These are phyloP conservation scores for Notocelia uddmanniana DNA, from an alignment of 2,888 invertebrate species.

Conservation along the genomic window DNA sequence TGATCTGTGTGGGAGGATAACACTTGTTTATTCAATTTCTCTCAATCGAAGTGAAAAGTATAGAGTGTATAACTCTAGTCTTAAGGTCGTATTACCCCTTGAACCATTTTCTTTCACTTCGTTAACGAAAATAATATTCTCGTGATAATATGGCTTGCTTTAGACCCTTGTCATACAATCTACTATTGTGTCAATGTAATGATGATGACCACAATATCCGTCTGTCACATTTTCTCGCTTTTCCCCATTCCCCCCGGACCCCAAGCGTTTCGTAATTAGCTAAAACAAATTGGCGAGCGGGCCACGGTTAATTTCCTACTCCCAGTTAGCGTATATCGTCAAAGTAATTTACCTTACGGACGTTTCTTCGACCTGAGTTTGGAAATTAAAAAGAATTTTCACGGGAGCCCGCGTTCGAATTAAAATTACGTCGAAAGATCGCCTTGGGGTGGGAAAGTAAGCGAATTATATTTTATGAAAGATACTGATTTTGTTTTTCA, in stretches of 20 bases:
- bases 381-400: constrained; percentile 33
- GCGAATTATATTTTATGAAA: background rate
- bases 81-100: too few species aligned
- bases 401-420: constrained; percentile 12
- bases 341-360: constrained; percentile 27
- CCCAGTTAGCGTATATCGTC: constrained; percentile 27
- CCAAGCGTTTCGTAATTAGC: constrained; percentile 23
- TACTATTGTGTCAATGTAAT: too few species aligned
- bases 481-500: constrained; percentile 1
- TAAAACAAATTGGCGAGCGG: constrained; percentile 21
- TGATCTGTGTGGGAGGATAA: too few species aligned
- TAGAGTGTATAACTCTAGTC: too few species aligned
- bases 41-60: too few species aligned
- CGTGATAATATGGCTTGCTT: too few species aligned
- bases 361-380: constrained; percentile 24
- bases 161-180: too few species aligned
- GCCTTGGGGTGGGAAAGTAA: background rate
- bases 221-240: background rate
- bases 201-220: background rate
- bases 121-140: too few species aligned
- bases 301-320: constrained; percentile 30
- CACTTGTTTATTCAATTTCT: too few species aligned
- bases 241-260: background rate
- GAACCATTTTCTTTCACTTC: too few species aligned
- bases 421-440: constrained; percentile 16